Evolutionary conservation across 1,140 invertebrate genomes (phyloP).

Genomic region (Heliconius eleuchia): DNA sequence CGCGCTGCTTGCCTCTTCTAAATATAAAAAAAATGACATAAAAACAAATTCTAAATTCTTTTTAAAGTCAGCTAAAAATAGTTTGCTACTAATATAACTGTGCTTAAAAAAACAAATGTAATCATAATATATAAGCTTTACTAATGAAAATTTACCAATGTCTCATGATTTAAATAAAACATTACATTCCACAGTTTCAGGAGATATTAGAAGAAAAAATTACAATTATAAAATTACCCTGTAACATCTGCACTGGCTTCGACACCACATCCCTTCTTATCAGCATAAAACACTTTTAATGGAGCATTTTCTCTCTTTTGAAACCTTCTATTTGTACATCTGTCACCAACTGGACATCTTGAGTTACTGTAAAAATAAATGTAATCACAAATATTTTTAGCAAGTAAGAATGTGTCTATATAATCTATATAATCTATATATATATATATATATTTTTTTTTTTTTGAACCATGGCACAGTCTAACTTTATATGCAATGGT

Average conservation of each 20-base stretch:
- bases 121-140: too few relatives aligned
- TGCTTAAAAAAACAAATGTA: too few relatives aligned
- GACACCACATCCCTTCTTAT: slow-evolving; percentile 97
- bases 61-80: too few relatives aligned
- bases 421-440: neutral
- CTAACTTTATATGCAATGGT: too few relatives aligned
- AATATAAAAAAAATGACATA: neutral
- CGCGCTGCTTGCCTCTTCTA: neutral
- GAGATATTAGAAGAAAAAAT: neutral
- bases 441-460: too few relatives aligned
- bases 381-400: neutral
- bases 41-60: too few relatives aligned
- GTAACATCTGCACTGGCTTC: slow-evolving; percentile 88
- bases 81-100: too few relatives aligned
- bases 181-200: neutral
- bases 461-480: too few relatives aligned
- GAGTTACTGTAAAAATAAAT: slow-evolving; percentile 86
- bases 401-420: neutral
- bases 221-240: slow-evolving; percentile 82
- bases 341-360: slow-evolving; percentile 91
- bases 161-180: neutral
- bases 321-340: slow-evolving; percentile 97
- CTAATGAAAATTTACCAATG: too few relatives aligned
- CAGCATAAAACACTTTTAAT: slow-evolving; percentile 94
- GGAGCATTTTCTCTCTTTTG: slow-evolving; percentile 93